Base-by-base conservation (phyloP, 2,888 invertebrate genomes). In the Caenorhabditis angaria region DNA sequence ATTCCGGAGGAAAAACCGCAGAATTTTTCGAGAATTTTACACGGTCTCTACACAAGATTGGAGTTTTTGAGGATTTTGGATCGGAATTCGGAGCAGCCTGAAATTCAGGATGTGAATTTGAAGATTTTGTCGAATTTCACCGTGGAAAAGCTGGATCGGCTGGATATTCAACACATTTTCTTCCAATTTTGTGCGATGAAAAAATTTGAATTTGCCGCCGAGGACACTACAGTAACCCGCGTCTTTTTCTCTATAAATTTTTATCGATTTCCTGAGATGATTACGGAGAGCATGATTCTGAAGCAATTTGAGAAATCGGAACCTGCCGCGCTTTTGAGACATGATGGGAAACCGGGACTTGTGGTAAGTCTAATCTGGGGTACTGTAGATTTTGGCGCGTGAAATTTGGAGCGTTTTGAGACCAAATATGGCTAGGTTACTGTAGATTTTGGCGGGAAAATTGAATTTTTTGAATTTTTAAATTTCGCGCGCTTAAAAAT, bases 211-310 rank as follows among this genome's bases (percentile, higher is more conserved):
- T n/a, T n/a, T n/a, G n/a, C n/a, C n/a, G n/a, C n/a, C 41, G 18
- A 14, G 14, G 41, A 41, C 3, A 41, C 10, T 14, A 41, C 41
- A 3, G 10, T 41, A 18, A 41, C 10, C 20, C 66, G 67, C 20
- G 5, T 89, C 10, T 90, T 89, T 83, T 89, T 90, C 84, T 89
- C 90, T 0, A 88, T 90, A 80, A 89, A 89, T 78, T 90, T 90
- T 82, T 90, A 90, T 82, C 86, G 90, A 22, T 90, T 89, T 77
- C 88, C 88, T 3, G 87, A 88, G 66, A 84, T 90, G 58, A 89
- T 88, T 2, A 88, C 90, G 12, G 90, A 90, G 24, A 57, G 63
- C 47, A 47, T 78, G 57, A n/a, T 75, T 1, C 58, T 75, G 12
- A 56, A 66, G 25, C 56, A 53, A 28, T 58, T 59, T 32, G 68